These are phyloP conservation scores for Xestia xanthographa DNA, from an alignment of 2,888 invertebrate species.

Conservation along the genomic window DNA sequence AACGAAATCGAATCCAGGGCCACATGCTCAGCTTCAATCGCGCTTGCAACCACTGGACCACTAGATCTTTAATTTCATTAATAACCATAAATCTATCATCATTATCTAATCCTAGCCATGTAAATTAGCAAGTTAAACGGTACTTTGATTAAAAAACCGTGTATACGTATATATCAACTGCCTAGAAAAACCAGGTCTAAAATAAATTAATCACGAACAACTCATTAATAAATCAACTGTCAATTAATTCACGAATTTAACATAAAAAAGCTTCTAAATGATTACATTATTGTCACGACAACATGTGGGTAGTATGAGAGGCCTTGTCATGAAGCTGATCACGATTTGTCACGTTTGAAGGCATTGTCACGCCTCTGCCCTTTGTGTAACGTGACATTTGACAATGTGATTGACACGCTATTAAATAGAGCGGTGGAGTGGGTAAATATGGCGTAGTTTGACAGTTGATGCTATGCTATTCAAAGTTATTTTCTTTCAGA, in stretches of 20 bases:
- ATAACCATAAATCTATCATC: neutral
- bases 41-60: neutral
- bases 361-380: conserved; percentile 65
- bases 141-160: neutral
- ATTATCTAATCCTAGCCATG: neutral
- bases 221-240: conserved; percentile 12
- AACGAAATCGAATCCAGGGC: neutral
- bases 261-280: conserved; percentile 45
- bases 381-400: conserved; percentile 50
- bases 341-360: conserved; percentile 64
- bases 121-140: neutral
- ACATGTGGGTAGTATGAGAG: conserved; percentile 56
- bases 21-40: neutral
- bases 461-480: neutral
- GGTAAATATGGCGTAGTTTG: conserved; percentile 4
- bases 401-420: conserved; percentile 63
- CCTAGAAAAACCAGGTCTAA: neutral
- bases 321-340: conserved; percentile 61
- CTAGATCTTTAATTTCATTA: neutral
- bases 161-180: neutral
- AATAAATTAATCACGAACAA: conserved; percentile 23
- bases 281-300: conserved; percentile 56
- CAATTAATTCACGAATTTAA: conserved; percentile 48
- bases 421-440: conserved; percentile 39
- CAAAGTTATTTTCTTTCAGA: neutral